These are phyloP conservation scores for Drosophila ogumai DNA, from an alignment of 1,140 invertebrate genomes.

Conservation along the genomic window DNA sequence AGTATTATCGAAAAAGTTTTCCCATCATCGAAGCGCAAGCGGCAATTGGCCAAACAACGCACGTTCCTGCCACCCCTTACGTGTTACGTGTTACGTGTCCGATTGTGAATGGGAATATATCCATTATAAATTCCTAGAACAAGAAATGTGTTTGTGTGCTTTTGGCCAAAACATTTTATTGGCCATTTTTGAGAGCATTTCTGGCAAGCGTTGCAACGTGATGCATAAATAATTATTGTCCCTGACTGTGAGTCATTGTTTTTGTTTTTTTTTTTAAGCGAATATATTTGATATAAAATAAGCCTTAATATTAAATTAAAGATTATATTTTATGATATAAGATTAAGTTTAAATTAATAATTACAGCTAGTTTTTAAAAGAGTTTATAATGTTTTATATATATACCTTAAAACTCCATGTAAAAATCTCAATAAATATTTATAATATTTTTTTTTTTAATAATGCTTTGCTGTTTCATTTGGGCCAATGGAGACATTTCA, in stretches of 20 bases:
- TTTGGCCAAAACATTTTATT: slow-evolving; percentile 42
- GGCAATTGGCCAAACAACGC: slow-evolving; percentile 73
- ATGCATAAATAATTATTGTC: slow-evolving; percentile 9
- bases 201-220: slow-evolving; percentile 25
- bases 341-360: too few species aligned
- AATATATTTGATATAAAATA: too few species aligned
- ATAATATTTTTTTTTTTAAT: too few species aligned
- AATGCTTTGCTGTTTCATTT: neutral
- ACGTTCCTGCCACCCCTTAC: slow-evolving; percentile 48
- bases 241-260: neutral
- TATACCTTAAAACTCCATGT: neutral
- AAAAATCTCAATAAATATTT: neutral
- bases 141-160: neutral
- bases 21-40: slow-evolving; percentile 69
- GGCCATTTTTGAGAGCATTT: slow-evolving; percentile 27
- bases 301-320: neutral
- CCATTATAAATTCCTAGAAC: slow-evolving; percentile 10
- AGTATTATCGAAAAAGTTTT: slow-evolving; percentile 84
- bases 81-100: slow-evolving; percentile 67
- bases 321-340: too few species aligned
- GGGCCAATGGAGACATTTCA: neutral
- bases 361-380: neutral
- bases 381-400: neutral
- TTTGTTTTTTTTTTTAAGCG: neutral
- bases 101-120: slow-evolving; percentile 24